These are phyloP conservation scores for Colletes latitarsis DNA, from an alignment of 1,140 invertebrate genomes.

Conservation along the genomic window DNA sequence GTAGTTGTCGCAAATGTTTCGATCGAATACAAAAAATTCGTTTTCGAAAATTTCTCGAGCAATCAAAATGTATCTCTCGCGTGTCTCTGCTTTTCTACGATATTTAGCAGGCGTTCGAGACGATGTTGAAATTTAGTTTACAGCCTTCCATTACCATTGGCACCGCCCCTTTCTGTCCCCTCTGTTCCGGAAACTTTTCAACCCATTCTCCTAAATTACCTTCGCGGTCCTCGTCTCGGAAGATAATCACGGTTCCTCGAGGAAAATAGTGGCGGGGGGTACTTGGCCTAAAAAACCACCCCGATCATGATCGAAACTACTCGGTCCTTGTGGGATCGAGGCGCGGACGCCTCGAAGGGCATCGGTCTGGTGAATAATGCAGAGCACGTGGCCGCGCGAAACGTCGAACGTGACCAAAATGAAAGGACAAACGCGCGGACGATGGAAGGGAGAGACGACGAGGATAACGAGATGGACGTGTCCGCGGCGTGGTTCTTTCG, in stretches of 20 bases:
- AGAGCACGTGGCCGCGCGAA: constrained; percentile 44
- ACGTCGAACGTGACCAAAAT: constrained; percentile 64
- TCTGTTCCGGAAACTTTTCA: too few relatives aligned
- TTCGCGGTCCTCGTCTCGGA: neutral
- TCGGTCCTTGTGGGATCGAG: neutral
- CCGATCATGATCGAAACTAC: constrained; percentile 33
- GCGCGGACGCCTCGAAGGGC: constrained; percentile 18
- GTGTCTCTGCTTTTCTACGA: too few relatives aligned
- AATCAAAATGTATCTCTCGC: too few relatives aligned
- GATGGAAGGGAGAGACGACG: constrained; percentile 11
- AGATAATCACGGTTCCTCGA: neutral
- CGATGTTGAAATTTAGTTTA: too few relatives aligned
- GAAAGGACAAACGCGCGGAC: constrained; percentile 49
- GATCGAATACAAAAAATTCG: too few relatives aligned
- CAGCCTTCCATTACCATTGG: too few relatives aligned
- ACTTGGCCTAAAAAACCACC: constrained; percentile 15
- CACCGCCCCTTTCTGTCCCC: too few relatives aligned
- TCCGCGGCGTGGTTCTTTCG: constrained; percentile 35
- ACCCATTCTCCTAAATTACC: too few relatives aligned
- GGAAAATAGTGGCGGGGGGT: neutral
- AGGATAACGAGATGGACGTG: constrained; percentile 49
- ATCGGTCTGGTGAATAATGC: constrained; percentile 57
- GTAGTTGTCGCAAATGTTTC: too few relatives aligned
- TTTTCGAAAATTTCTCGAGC: too few relatives aligned
- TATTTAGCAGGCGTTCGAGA: too few relatives aligned